Evolutionary conservation across 2,113 vertebrate genomes (phyloP), one percentile per base, ranked within the genome.

Genomic region (Lagopus muta): DNA sequence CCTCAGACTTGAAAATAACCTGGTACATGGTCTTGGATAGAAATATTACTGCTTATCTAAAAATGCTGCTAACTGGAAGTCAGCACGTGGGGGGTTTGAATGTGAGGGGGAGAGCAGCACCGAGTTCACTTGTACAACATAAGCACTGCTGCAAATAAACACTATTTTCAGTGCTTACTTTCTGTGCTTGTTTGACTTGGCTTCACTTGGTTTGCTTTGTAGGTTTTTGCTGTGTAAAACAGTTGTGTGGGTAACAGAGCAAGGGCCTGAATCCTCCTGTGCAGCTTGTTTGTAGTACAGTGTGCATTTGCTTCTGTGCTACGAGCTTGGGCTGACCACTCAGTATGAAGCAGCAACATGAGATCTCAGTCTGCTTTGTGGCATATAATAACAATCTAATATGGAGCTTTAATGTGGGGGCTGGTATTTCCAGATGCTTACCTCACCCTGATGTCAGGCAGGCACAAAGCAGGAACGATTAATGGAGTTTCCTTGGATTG

Each of bases 121-220:
- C 16, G 30, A 47, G 62, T 32, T 88, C 78, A 88, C 81, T 77
- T 91, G 87, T 93, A 82, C 58, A 8, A 54, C 55, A 27, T 8
- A 1, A 38, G 71, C 92, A 77, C 79, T 91, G 82, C 91, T 93
- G 88, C 85, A 47, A 95, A 92, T 89, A 93, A 95, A 93, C 79
- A 45, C 78, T 25, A 3, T 69, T 64, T 54, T 67, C 65, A 83
- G 86, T 55, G 78, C 82, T 92, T 30, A 11, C 24, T 0, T 80
- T 57, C 85, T 86, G 86, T 78, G 88, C 83, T 87, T 61, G 6
- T 61, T 82, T 94, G 47, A 45, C 42, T 61, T 64, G 83, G 74
- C 65, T 95, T 90, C 30, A 6, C 88, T 71, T 70, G 7, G 18
- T 65, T 55, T 22, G 45, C 7, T 28, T 19, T 4, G 0, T 17